Conservation (phyloP, 2,888 invertebrate species). For the Thecophora atra region DNA sequence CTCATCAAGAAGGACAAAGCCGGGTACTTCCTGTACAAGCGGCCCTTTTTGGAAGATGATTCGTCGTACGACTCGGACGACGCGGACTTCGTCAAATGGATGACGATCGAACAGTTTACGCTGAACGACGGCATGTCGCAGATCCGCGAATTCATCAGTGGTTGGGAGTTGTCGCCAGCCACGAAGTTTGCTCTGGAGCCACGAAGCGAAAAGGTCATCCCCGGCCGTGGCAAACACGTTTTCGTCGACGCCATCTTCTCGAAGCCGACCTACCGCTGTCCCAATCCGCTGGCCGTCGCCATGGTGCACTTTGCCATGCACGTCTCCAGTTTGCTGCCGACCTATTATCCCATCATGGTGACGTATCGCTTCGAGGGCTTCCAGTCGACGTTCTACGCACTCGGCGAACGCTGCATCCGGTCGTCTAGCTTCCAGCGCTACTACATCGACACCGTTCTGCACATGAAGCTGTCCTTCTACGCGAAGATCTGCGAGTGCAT, state of each 20-base stretch:
- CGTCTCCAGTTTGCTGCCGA: constrained; percentile 50
- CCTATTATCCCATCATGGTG: constrained; percentile 55
- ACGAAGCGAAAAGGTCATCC: constrained; percentile 44
- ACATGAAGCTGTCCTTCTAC: constrained; percentile 54
- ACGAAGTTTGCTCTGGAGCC: constrained; percentile 56
- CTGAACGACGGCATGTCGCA: constrained; percentile 47
- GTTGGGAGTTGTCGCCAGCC: constrained; percentile 55
- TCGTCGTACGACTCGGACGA: constrained; percentile 10
- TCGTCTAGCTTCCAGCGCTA: constrained; percentile 53
- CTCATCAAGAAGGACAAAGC: constrained; percentile 50
- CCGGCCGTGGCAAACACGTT: constrained; percentile 50
- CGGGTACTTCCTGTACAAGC: constrained; percentile 52
- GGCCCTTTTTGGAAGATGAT: constrained; percentile 42
- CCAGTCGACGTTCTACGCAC: constrained; percentile 51
- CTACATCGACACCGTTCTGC: constrained; percentile 55
- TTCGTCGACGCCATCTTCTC: constrained; percentile 60
- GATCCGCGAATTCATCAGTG: constrained; percentile 53
- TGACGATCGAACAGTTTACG: constrained; percentile 50
- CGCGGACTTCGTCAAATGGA: constrained; percentile 40
- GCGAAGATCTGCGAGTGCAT: constrained; percentile 52
- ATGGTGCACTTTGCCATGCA: constrained; percentile 58
- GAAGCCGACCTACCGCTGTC: constrained; percentile 56
- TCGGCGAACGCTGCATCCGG: constrained; percentile 47
- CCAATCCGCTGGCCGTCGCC: constrained; percentile 60
- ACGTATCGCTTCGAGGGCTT: constrained; percentile 60